A percentile compares a stretch with the other conserved stretches of the same genome.
Conservation (phyloP, 2,797 vertebrate genomes). For the Lindbergichthys nudifrons region DNA sequence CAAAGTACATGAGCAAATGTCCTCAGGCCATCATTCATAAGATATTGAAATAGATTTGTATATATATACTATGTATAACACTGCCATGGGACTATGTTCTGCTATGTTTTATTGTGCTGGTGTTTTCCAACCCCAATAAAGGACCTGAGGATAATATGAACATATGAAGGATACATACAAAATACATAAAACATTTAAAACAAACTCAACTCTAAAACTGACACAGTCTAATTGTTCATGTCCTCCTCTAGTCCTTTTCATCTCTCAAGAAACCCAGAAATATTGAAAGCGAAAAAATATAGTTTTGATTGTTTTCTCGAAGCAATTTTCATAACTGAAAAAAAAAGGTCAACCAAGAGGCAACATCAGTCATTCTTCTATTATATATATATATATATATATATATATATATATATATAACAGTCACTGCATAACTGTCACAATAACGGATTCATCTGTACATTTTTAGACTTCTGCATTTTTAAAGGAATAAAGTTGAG, state of each 20-base stretch:
- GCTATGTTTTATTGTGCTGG: too few relatives aligned
- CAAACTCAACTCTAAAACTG: not conserved
- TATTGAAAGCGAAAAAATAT: not conserved
- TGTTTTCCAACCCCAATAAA: too few relatives aligned
- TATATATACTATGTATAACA: too few relatives aligned
- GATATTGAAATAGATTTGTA: too few relatives aligned
- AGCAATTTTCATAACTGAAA: not conserved
- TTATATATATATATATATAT: too few relatives aligned
- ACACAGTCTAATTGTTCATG: too few relatives aligned
- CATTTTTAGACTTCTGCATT: constrained; percentile 15
- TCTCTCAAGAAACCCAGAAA: not conserved
- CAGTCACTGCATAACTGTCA: too few relatives aligned
- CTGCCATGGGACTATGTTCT: not conserved
- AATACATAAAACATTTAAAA: not conserved
- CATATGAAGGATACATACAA: not conserved
- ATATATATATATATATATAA: too few relatives aligned
- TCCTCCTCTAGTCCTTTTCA: not conserved
- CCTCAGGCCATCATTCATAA: too few relatives aligned
- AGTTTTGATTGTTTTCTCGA: not conserved
- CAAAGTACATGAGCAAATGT: too few relatives aligned
- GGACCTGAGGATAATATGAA: not conserved
- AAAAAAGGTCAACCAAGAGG: not conserved
- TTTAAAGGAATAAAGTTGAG: not conserved
- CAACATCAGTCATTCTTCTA: not conserved
- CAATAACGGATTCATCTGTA: not conserved